Conservation (phyloP, 2,113 vertebrate species). For the Tinamus guttatus region DNA sequence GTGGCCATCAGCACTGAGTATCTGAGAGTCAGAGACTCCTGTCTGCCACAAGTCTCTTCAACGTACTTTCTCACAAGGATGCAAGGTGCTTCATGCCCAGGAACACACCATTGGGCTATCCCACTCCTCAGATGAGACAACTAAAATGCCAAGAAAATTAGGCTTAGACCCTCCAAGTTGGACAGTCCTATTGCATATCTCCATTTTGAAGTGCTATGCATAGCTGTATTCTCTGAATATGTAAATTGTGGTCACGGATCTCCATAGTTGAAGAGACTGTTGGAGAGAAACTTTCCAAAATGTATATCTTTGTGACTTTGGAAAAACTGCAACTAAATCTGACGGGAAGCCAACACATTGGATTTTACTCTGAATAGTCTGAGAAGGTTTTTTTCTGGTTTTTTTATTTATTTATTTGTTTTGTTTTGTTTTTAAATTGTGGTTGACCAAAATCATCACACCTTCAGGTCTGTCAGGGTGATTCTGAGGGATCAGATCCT, state of each 20-base stretch:
- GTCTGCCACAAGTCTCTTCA: rapidly evolving
- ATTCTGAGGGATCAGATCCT: background rate
- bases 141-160: background rate
- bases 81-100: background rate
- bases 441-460: background rate
- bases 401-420: background rate
- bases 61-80: background rate
- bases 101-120: rapidly evolving
- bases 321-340: background rate
- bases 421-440: background rate
- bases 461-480: background rate
- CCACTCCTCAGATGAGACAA: background rate
- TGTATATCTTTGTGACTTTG: background rate
- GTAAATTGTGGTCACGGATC: background rate
- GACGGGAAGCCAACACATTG: background rate
- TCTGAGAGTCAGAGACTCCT: background rate
- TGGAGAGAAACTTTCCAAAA: background rate
- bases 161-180: rapidly evolving
- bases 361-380: background rate
- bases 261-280: rapidly evolving
- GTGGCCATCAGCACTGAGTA: background rate
- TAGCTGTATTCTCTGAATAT: background rate
- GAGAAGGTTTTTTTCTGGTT: background rate
- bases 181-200: rapidly evolving
- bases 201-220: background rate